A percentile compares a stretch with the other conserved stretches of the same genome.
phyloP scores from a whole-genome alignment of 2,113 vertebrate genomes.

The Heterocephalus glaber region DNA sequence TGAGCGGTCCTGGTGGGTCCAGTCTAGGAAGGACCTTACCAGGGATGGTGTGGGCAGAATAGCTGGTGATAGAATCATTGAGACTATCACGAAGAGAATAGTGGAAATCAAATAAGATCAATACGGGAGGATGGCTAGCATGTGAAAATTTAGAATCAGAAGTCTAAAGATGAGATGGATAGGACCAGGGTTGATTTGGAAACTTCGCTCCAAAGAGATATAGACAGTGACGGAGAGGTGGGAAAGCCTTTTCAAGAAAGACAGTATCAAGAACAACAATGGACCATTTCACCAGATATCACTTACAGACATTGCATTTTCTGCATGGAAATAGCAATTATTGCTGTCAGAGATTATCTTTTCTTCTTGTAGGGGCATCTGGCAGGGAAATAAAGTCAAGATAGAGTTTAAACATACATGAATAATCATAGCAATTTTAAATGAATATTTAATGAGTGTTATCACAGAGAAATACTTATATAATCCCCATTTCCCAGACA shows the following conservation, averaged over 20 bases:
- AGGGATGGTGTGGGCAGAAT: not conserved
- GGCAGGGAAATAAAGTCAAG: not conserved
- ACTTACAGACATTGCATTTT: not conserved
- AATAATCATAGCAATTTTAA: not conserved
- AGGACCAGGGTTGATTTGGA: not conserved
- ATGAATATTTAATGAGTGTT: not conserved
- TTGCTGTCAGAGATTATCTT: not conserved
- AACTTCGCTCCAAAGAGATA: not conserved
- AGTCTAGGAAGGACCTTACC: not conserved
- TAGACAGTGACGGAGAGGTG: not conserved
- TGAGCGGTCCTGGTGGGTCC: not conserved
- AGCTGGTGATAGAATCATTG: not conserved
- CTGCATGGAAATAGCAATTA: not conserved
- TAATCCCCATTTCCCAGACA: slow-evolving; percentile 59
- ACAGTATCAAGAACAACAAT: not conserved
- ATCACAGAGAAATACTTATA: not conserved
- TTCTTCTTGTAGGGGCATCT: not conserved
- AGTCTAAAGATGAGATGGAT: not conserved
- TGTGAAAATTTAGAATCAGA: not conserved
- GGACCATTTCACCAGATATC: not conserved
- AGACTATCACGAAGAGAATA: not conserved
- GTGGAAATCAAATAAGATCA: slow-evolving; percentile 26
- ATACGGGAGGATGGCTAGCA: not conserved
- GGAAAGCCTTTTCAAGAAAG: not conserved
- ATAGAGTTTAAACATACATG: not conserved